phyloP scores from a whole-genome alignment of 2,113 vertebrate species.

The Tursiops truncatus region DNA sequence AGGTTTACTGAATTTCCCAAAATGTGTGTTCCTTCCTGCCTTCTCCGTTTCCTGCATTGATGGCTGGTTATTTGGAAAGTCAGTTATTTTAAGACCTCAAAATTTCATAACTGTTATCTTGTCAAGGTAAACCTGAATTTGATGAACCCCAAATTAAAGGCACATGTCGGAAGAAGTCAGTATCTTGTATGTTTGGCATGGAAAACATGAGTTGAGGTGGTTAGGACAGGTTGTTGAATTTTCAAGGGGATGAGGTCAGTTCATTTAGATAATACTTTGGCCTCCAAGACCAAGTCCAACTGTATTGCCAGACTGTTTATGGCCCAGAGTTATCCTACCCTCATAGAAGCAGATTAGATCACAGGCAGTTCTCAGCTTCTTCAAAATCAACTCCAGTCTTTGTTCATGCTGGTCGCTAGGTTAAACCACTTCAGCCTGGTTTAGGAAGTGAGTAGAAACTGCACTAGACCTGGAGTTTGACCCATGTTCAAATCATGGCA shows the following conservation, averaged over 20 bases:
- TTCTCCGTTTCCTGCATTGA: not conserved
- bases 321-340: not conserved
- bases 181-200: not conserved
- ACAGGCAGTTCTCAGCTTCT: not conserved
- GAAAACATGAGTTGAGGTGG: not conserved
- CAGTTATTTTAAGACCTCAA: not conserved
- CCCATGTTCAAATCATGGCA: not conserved
- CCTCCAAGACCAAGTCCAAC: not conserved
- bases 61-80: not conserved
- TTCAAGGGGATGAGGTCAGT: not conserved
- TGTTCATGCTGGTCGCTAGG: not conserved
- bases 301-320: not conserved
- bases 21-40: not conserved
- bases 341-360: not conserved
- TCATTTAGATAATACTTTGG: not conserved
- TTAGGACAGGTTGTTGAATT: not conserved
- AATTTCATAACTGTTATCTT: constrained; percentile 35
- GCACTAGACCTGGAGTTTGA: not conserved
- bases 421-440: not conserved
- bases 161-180: not conserved
- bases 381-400: not conserved
- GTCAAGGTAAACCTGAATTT: not conserved
- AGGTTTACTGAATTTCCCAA: not conserved
- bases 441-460: not conserved
- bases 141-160: constrained; percentile 15